These are phyloP conservation scores for Rhagium mordax DNA, from an alignment of 2,888 invertebrate species.

Conservation along the genomic window DNA sequence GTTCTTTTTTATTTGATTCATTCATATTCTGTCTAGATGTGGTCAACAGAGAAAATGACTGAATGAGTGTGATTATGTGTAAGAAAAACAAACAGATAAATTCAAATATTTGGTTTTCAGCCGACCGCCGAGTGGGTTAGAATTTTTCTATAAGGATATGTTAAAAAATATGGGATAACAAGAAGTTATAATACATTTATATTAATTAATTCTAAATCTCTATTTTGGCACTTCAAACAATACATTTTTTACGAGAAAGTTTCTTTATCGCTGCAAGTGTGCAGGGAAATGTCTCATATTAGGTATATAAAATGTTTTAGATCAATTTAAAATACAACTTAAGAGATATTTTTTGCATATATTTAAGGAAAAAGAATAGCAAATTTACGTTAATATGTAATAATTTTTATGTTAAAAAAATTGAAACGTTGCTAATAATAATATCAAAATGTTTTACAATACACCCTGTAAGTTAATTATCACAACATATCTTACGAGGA, in stretches of 20 bases:
- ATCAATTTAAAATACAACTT: conserved; percentile 11
- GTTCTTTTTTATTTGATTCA: too few relatives aligned
- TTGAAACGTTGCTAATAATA: neutral
- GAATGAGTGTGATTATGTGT: too few relatives aligned
- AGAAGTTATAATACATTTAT: conserved; percentile 33
- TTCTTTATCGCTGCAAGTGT: conserved; percentile 6
- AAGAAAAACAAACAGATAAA: neutral
- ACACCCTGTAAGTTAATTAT: conserved; percentile 32
- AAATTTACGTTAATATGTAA: too few relatives aligned
- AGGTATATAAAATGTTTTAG: conserved; percentile 5
- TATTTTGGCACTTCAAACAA: conserved; percentile 55
- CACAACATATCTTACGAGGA: conserved; percentile 11
- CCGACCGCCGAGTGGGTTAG: neutral
- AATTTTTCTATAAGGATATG: conserved; percentile 25
- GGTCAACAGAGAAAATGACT: too few relatives aligned
- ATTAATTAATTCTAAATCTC: conserved; percentile 33
- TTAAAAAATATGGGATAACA: conserved; percentile 36
- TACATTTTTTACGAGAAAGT: conserved; percentile 37
- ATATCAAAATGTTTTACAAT: conserved; percentile 6
- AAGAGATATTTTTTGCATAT: conserved; percentile 24
- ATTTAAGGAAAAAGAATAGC: neutral
- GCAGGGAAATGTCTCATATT: conserved; percentile 1
- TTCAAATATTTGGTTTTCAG: neutral
- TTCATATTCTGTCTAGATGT: too few relatives aligned
- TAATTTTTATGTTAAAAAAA: neutral